phyloP scores from a whole-genome alignment of 2,888 invertebrate species.

The Drosophila helvetica region DNA sequence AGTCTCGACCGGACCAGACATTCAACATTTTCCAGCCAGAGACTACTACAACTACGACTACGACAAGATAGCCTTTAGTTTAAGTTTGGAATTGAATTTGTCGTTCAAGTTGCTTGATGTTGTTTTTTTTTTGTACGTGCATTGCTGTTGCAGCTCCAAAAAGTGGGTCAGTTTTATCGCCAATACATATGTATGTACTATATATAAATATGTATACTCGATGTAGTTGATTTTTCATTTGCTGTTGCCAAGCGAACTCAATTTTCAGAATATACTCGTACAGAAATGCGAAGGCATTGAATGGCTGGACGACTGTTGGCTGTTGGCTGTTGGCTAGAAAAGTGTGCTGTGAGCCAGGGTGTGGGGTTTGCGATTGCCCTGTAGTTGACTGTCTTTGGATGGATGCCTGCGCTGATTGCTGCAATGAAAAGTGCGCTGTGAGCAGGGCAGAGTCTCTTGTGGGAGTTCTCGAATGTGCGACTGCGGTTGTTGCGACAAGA shows the following conservation, averaged over 20 bases:
- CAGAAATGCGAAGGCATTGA: constrained; percentile 6
- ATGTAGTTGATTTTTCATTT: constrained; percentile 41
- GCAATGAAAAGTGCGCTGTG: no score
- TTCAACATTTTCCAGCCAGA: constrained; percentile 38
- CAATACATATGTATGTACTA: constrained; percentile 43
- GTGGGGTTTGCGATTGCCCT: no score
- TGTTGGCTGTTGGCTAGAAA: not conserved
- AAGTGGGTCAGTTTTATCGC: constrained; percentile 79
- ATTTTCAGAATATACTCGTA: constrained; percentile 42
- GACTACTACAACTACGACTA: constrained; percentile 1
- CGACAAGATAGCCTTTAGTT: constrained; percentile 45
- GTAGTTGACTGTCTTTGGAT: no score
- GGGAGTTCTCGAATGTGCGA: no score
- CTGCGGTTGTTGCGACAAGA: constrained; percentile 10
- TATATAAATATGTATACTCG: constrained; percentile 27
- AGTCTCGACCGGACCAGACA: constrained; percentile 29
- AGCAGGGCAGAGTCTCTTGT: constrained; percentile 1
- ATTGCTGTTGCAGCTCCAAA: constrained; percentile 27
- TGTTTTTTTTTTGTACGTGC: constrained; percentile 37
- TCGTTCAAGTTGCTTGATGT: constrained; percentile 29
- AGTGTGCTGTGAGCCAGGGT: not conserved
- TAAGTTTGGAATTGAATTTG: constrained; percentile 49
- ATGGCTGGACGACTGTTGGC: not conserved
- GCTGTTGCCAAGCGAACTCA: constrained; percentile 69
- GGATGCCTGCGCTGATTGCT: no score